Base-by-base conservation (phyloP, 35 echinoderm and acorn worm genomes). In the Heliocidaris tuberculata region DNA sequence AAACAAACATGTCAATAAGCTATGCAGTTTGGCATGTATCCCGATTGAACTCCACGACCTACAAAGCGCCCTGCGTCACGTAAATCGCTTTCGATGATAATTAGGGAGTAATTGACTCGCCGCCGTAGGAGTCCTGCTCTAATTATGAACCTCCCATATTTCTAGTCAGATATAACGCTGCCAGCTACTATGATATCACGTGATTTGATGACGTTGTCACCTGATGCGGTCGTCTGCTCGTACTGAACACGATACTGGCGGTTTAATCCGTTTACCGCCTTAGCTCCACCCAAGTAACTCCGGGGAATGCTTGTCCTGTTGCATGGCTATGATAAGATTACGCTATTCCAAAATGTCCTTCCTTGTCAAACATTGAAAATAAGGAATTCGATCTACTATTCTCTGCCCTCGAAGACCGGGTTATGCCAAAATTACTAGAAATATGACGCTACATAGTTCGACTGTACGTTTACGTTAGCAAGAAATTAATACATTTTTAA, bases 231-330 rank as follows among this genome's bases (percentile, higher is more conserved):
- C 65, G 65, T 78, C 65, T 78, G 65, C 65, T 78, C 27, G 7
- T 19, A 78, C 65, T n/a, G 65, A 78, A 78, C 65, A 7, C 27
- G 65, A 78, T 78, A 78, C 27, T 19, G 65, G 65, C 65, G 65
- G 65, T 78, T 78, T 78, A 78, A 78, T 78, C 65, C 65, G 65
- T 78, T 78, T 78, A 78, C 65, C 65, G 65, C 65, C 65, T 42
- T 42, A 42, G 3, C 35, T 42, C 35, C 35, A 42, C 35, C 60
- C 65, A 19, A 19, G 17, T 78, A 78, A 17, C 65, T 78, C 65
- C 19, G 21, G 65, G 65, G 21, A 78, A 21, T n/a, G 65, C 65
- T 78, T 24, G 65, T n/a, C 21, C 65, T 78, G 65, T 78, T 78
- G 65, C 65, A 78, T 78, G 65, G 21, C 0, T n/a, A n/a, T 78